Evolutionary conservation across 2,113 vertebrate species (phyloP).

Genomic region (Dipodomys stephensi): DNA sequence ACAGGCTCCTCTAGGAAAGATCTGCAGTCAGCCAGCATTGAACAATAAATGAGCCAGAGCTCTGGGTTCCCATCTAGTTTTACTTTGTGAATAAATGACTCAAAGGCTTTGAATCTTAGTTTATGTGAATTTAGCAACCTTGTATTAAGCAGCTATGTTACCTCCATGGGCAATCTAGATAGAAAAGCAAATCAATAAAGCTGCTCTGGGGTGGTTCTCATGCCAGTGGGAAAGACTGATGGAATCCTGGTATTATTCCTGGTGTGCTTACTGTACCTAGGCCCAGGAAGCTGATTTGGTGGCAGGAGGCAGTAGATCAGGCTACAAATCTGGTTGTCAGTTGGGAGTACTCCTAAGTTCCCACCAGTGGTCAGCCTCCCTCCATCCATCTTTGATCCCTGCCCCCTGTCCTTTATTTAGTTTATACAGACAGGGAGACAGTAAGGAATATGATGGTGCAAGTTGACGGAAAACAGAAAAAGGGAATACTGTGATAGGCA

Average conservation of each 20-base stretch:
- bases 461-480: neutral
- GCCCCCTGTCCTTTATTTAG: neutral
- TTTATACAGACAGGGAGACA: neutral
- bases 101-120: neutral
- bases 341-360: neutral
- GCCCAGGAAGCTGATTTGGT: neutral
- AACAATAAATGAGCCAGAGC: neutral
- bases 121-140: neutral
- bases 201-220: neutral
- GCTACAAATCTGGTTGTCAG: neutral
- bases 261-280: neutral
- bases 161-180: neutral
- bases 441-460: neutral
- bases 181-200: neutral
- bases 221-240: neutral
- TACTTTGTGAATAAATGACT: neutral
- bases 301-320: neutral
- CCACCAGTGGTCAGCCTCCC: neutral
- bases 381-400: neutral
- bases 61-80: neutral
- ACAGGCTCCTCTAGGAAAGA: neutral
- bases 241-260: neutral
- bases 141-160: neutral
- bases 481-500: neutral
- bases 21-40: neutral